Evolutionary conservation across 2,797 vertebrate genomes (phyloP).

Genomic region (Denticeps clupeoides): DNA sequence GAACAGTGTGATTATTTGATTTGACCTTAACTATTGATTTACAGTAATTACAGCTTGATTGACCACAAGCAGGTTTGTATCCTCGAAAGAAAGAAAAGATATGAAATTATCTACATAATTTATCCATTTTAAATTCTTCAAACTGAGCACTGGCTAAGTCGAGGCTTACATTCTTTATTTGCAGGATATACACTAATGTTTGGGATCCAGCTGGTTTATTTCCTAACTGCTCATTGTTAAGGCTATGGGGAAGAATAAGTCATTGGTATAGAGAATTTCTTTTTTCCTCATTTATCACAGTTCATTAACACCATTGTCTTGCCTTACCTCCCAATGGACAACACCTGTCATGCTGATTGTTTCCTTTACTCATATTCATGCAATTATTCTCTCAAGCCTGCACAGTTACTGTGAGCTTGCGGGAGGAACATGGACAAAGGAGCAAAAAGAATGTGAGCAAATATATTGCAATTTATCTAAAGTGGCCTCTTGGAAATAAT

Average conservation of each 20-base stretch:
- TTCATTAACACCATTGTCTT: slow-evolving; percentile 30
- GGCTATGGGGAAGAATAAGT: no score
- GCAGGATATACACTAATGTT: not conserved
- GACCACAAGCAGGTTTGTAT: no score
- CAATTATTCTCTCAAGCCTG: slow-evolving; percentile 16
- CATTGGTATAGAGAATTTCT: slow-evolving; percentile 10
- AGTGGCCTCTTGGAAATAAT: no score
- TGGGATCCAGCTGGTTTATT: slow-evolving; percentile 2
- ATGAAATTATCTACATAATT: no score
- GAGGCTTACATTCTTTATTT: no score
- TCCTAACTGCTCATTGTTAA: slow-evolving; percentile 2
- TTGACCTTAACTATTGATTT: no score
- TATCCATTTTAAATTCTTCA: no score
- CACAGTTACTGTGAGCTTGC: slow-evolving; percentile 23
- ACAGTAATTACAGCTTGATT: no score
- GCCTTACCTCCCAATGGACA: slow-evolving; percentile 23
- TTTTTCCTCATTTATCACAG: slow-evolving; percentile 20
- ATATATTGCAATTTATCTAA: no score
- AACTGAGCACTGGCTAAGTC: no score
- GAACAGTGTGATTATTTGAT: no score
- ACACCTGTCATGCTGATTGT: slow-evolving; percentile 22
- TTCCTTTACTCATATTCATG: slow-evolving; percentile 32
- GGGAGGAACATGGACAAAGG: slow-evolving; percentile 4
- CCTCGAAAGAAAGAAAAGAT: no score
- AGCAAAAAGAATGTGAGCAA: slow-evolving; percentile 5